These are phyloP conservation scores for Bufotes viridis DNA, from an alignment of 2,797 vertebrate genomes.

Conservation along the genomic window DNA sequence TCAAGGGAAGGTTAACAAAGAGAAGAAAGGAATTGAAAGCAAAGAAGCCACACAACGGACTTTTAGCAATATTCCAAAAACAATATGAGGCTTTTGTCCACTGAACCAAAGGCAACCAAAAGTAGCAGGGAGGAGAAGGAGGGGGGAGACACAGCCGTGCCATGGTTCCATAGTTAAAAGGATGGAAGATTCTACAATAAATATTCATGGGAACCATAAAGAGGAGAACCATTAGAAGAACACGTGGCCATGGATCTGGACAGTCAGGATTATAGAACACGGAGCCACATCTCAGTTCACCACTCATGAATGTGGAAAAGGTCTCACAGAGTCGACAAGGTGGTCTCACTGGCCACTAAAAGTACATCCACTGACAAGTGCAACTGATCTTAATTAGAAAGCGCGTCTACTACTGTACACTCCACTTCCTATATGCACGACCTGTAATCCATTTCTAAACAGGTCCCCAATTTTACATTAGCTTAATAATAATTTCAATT, in stretches of 20 bases:
- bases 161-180: not conserved
- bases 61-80: constrained; percentile 15
- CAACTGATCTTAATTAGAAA: not conserved
- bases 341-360: not conserved
- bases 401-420: not conserved
- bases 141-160: not conserved
- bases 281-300: not conserved
- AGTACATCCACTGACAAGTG: not conserved
- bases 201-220: not conserved
- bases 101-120: not conserved
- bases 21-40: constrained; percentile 20
- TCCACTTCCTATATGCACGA: not conserved
- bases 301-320: not conserved
- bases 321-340: not conserved
- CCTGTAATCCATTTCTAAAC: not conserved
- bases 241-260: not conserved
- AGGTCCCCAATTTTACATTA: not conserved
- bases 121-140: not conserved
- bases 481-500: not conserved
- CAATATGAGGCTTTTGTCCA: not conserved
- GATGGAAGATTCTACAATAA: not conserved
- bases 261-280: not conserved
- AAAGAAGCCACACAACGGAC: constrained; percentile 32
- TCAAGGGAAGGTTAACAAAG: constrained; percentile 20
- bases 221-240: not conserved